A percentile compares a stretch with the other conserved stretches of the same genome.
phyloP scores from a whole-genome alignment of 92 coral and sea anemone species.

The Porites lobata region DNA sequence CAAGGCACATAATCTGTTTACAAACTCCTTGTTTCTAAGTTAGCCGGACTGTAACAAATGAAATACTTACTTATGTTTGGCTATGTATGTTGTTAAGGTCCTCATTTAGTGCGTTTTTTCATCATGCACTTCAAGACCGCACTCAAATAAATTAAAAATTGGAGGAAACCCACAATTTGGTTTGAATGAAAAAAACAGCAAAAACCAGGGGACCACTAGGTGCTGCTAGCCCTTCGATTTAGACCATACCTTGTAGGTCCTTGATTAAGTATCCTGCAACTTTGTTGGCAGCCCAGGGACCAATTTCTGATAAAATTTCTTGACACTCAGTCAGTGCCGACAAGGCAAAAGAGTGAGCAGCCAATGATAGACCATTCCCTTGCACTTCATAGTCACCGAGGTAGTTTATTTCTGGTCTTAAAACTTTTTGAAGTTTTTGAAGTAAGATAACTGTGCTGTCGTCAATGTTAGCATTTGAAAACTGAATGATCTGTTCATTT shows the following conservation, averaged over 20 bases:
- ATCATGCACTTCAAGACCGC: too few species aligned
- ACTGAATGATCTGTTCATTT: constrained; percentile 47
- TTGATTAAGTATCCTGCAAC: constrained; percentile 83
- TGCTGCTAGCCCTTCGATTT: too few species aligned
- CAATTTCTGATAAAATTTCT: constrained; percentile 78
- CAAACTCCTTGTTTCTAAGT: too few species aligned
- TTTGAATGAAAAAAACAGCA: too few species aligned
- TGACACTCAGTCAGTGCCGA: constrained; percentile 77
- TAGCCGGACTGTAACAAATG: too few species aligned
- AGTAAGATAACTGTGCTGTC: constrained; percentile 52
- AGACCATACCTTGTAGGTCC: constrained; percentile 34
- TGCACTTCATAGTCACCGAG: constrained; percentile 67
- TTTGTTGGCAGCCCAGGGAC: constrained; percentile 86
- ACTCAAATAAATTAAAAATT: too few species aligned
- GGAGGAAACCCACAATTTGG: too few species aligned
- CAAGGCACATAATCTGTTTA: too few species aligned
- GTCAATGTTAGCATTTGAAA: constrained; percentile 14
- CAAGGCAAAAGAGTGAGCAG: constrained; percentile 62
- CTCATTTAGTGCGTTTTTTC: too few species aligned
- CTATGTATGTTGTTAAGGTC: too few species aligned
- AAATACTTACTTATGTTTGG: too few species aligned
- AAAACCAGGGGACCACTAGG: too few species aligned
- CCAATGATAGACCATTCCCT: neutral
- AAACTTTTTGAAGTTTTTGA: constrained; percentile 38
- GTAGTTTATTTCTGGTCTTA: constrained; percentile 60